Percentiles rank a stretch among this genome's conserved stretches.
Conservation (phyloP, 2,888 invertebrate species). For the Branchellion lobata region DNA sequence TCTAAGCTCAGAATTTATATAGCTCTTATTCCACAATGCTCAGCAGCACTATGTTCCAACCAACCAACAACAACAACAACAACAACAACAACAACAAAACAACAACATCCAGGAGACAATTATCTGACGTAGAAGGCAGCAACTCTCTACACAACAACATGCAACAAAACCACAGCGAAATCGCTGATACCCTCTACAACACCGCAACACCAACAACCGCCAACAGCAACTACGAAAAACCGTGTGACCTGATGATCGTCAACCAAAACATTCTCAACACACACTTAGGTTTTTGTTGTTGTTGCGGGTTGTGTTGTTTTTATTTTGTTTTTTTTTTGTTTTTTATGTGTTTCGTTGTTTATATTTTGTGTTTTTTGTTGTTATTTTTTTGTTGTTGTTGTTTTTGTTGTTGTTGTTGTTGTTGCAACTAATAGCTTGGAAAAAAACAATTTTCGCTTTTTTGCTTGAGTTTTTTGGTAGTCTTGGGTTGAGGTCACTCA, state of each 20-base stretch:
- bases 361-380: too few species aligned
- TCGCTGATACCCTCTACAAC: background rate
- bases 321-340: background rate
- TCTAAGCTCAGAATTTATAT: too few species aligned
- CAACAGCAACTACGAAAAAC: background rate
- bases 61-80: background rate
- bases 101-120: background rate
- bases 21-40: too few species aligned
- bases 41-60: background rate
- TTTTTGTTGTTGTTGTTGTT: too few species aligned
- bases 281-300: background rate
- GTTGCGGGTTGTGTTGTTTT: background rate
- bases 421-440: too few species aligned
- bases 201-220: background rate
- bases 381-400: too few species aligned
- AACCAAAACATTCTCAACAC: conserved; percentile 1
- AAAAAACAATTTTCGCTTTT: too few species aligned
- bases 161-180: background rate
- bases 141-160: background rate
- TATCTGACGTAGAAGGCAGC: background rate
- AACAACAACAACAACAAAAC: background rate
- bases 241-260: conserved; percentile 3
- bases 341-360: background rate
- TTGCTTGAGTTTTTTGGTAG: too few species aligned
- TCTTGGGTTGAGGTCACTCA: too few species aligned